Evolutionary conservation across 2,113 vertebrate genomes (phyloP), one percentile per base, ranked within the genome.

Genomic region (Seriola dumerili): DNA sequence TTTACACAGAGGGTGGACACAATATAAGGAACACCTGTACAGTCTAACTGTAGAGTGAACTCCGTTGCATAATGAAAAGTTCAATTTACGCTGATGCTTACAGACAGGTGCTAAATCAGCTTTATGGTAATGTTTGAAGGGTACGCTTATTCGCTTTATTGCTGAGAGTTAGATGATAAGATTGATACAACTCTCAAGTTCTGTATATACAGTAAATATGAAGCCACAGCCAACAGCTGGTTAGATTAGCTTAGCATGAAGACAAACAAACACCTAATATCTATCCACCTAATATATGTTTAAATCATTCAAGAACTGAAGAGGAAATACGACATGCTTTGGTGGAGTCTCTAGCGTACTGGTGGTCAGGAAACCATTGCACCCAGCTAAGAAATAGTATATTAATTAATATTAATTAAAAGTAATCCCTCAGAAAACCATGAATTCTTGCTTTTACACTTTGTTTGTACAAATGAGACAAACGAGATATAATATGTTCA

Each of bases 1-100:
- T 12, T 11, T 16, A 10, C 14, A 10, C 38, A 50, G 65, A 65
- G 58, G 46, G 21, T 11, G 83, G 81, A 85, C 34, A 88, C 80
- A 68, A 0, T 57, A 11, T 73, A 5, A 80, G 84, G 58, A 73
- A 71, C 52, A 68, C 12, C 11, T 86, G 62, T 50, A 21, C 10
- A 13, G 34, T 25, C 61, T n/a, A 69, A 70, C 16, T 17, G 48
- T 8, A 52, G 19, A 52, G 48, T 65, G 25, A 36, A 44, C 19
- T 29, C 40, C 3, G 4, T 44, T 54, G 6, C 40, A 36, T 23
- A 5, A 5, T 17, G 21, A 11, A 42, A 44, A 17, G 9, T 29
- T 46, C 3, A 62, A 3, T 23, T 59, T 38, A 48, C 23, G 25
- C 9, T 61, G 57, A 55, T 57, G 52, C 59, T 46, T 8, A 66